Percentiles rank a stretch among this genome's conserved stretches.
phyloP scores from a whole-genome alignment of 2,113 vertebrate species.

The Genyomyrus donnyi region DNA sequence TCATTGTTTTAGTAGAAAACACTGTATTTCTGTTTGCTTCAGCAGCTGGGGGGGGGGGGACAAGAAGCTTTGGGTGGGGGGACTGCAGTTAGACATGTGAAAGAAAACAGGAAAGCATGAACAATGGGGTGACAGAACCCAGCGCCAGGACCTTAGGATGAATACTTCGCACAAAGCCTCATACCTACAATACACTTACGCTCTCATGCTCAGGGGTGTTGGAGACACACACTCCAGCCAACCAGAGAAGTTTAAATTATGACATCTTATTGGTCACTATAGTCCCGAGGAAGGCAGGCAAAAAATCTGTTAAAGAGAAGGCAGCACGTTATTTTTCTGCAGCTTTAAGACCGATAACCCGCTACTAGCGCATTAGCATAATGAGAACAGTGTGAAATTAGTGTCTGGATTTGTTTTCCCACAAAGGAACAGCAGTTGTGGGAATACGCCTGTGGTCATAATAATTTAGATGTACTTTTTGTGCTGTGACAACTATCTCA shows the following conservation, averaged over 20 bases:
- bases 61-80: not conserved
- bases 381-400: not conserved
- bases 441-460: not conserved
- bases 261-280: not conserved
- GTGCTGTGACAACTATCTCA: not conserved
- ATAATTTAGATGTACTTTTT: not conserved
- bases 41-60: constrained; percentile 6
- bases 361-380: not conserved
- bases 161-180: constrained; percentile 5
- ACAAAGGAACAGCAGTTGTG: not conserved
- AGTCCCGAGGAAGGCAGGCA: not conserved
- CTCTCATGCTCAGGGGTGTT: not conserved
- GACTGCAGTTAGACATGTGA: not conserved
- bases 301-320: constrained; percentile 1
- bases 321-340: not conserved
- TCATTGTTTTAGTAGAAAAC: constrained; percentile 17
- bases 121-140: constrained; percentile 18
- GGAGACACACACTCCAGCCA: not conserved
- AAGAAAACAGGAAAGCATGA: constrained; percentile 22
- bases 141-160: not conserved
- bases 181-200: not conserved
- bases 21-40: constrained; percentile 7
- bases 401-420: not conserved
- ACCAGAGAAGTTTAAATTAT: not conserved
- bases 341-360: not conserved